These are phyloP conservation scores for Agrochola circellaris DNA, from an alignment of 2,888 invertebrate species.

Conservation along the genomic window DNA sequence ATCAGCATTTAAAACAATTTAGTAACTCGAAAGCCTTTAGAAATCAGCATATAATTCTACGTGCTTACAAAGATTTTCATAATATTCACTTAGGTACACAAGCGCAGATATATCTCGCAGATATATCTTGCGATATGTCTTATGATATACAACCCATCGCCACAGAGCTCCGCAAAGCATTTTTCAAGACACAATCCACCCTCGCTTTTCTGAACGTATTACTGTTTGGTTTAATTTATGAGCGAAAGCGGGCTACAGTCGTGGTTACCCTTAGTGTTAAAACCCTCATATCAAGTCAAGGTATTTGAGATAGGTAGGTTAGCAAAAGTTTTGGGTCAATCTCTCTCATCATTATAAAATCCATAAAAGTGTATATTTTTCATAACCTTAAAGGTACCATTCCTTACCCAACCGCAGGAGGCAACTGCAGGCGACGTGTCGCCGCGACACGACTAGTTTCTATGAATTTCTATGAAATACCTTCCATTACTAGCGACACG, in stretches of 20 bases:
- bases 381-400: too few species aligned
- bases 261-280: background rate
- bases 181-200: conserved; percentile 88
- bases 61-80: conserved; percentile 26
- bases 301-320: background rate
- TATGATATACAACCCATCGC: conserved; percentile 77
- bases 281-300: background rate
- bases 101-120: conserved; percentile 65
- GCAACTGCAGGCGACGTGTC: too few species aligned
- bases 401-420: too few species aligned
- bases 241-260: background rate
- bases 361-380: background rate
- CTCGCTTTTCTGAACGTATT: conserved; percentile 81
- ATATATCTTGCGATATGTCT: conserved; percentile 69
- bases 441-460: too few species aligned
- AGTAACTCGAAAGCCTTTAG: background rate
- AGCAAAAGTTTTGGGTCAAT: background rate
- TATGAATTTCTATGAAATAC: too few species aligned
- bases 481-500: too few species aligned
- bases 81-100: conserved; percentile 61
- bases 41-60: background rate
- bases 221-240: conserved; percentile 69
- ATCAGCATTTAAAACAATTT: background rate
- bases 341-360: too few species aligned
- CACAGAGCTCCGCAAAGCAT: conserved; percentile 80